Conservation (phyloP, 2,888 invertebrate genomes). For the Caenorhabditis doughertyi region DNA sequence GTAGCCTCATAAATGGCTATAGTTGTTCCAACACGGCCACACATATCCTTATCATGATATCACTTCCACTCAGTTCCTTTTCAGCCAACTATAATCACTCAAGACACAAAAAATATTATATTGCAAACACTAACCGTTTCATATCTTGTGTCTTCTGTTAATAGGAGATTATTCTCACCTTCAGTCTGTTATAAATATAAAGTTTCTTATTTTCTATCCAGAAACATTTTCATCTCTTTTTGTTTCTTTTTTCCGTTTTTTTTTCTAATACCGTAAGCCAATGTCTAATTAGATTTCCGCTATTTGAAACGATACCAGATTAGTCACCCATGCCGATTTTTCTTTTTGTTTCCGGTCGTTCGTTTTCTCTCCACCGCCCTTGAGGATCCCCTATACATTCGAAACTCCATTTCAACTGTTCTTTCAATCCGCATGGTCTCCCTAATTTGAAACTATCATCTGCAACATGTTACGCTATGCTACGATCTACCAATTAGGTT, state of each 20-base stretch:
- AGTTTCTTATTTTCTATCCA: slow-evolving; percentile 1
- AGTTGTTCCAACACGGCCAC: slow-evolving; percentile 36
- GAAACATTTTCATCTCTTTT: slow-evolving; percentile 9
- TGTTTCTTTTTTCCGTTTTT: background rate
- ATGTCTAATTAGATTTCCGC: slow-evolving; percentile 59
- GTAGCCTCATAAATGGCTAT: slow-evolving; percentile 15
- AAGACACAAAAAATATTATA: slow-evolving; percentile 42
- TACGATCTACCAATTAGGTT: slow-evolving; percentile 32
- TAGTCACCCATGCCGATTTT: slow-evolving; percentile 50
- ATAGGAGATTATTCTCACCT: slow-evolving; percentile 24
- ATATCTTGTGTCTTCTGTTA: slow-evolving; percentile 50
- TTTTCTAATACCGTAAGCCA: slow-evolving; percentile 47
- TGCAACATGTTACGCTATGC: slow-evolving; percentile 26
- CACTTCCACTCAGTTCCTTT: slow-evolving; percentile 27
- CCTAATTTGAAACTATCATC: slow-evolving; percentile 7
- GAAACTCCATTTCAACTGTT: slow-evolving; percentile 3
- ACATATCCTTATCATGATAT: slow-evolving; percentile 41
- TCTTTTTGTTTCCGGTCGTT: slow-evolving; percentile 47
- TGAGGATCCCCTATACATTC: slow-evolving; percentile 30
- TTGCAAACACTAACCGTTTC: slow-evolving; percentile 32
- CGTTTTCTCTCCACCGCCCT: slow-evolving; percentile 27
- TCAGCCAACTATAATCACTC: slow-evolving; percentile 47
- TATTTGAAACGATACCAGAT: slow-evolving; percentile 59
- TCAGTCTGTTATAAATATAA: background rate
- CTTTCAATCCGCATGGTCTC: background rate